These are phyloP conservation scores for Leptodactylus fuscus DNA, from an alignment of 2,113 vertebrate genomes.

Conservation along the genomic window DNA sequence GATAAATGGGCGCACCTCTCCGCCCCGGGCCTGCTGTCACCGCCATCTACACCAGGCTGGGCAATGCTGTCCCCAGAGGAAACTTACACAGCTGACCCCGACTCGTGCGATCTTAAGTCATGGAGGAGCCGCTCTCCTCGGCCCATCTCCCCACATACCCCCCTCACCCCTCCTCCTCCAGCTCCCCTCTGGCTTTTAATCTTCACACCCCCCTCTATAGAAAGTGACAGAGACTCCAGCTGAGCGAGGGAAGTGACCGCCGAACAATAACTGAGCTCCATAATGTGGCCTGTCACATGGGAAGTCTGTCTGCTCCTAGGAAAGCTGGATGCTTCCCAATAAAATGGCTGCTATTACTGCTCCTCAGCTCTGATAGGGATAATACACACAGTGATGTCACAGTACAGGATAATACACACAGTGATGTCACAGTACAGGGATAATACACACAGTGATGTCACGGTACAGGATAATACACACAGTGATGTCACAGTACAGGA, in stretches of 20 bases:
- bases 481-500: no score
- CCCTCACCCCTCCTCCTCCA: neutral
- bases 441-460: no score
- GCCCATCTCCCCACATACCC: neutral
- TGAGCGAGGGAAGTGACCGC: neutral
- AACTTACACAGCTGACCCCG: slow-evolving; percentile 45
- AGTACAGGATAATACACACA: no score
- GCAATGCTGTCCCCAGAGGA: neutral
- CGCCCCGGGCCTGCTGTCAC: slow-evolving; percentile 43
- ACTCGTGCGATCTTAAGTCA: slow-evolving; percentile 15
- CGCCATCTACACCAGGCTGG: slow-evolving; percentile 20
- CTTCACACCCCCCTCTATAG: neutral
- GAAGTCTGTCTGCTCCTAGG: neutral
- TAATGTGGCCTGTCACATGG: neutral
- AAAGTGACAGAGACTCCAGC: slow-evolving; percentile 45
- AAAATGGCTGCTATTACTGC: neutral
- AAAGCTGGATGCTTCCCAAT: neutral
- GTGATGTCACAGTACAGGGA: no score
- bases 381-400: no score
- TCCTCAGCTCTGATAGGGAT: no score
- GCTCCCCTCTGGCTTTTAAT: slow-evolving; percentile 40
- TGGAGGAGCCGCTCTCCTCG: neutral
- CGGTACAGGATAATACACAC: no score
- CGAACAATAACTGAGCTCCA: neutral
- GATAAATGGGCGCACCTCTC: slow-evolving; percentile 40